Conservation (phyloP, 2,888 invertebrate species). For the Amiota mariae region DNA sequence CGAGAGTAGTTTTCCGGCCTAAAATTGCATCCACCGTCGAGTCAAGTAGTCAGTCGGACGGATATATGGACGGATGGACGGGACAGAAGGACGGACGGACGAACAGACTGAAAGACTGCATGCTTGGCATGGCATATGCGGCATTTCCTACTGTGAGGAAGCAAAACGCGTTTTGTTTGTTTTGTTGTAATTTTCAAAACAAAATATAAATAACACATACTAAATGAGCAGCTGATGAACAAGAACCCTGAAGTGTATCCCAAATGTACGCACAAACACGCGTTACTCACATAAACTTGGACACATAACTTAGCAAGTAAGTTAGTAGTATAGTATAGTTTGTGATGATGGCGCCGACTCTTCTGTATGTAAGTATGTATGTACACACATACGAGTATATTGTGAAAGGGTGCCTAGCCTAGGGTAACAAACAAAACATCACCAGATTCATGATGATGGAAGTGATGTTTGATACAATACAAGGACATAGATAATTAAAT, state of each 20-base stretch:
- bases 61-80: no score
- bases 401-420: no score
- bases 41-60: background rate
- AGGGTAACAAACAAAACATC: background rate
- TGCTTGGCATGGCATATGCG: background rate
- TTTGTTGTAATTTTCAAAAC: conserved; percentile 1
- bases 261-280: background rate
- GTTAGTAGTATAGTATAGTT: no score
- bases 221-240: background rate
- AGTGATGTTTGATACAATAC: background rate
- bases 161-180: background rate
- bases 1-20: background rate
- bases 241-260: background rate
- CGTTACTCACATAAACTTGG: background rate
- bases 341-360: background rate
- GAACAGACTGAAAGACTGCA: background rate
- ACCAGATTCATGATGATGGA: background rate
- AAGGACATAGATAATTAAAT: background rate
- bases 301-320: no score
- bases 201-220: conserved; percentile 11
- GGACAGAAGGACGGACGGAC: no score
- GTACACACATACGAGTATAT: background rate
- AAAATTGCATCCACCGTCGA: background rate
- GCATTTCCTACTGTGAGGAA: background rate
- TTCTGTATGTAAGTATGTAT: background rate